phyloP scores from a whole-genome alignment of 2,113 vertebrate genomes.

The Oenanthe oenanthe region DNA sequence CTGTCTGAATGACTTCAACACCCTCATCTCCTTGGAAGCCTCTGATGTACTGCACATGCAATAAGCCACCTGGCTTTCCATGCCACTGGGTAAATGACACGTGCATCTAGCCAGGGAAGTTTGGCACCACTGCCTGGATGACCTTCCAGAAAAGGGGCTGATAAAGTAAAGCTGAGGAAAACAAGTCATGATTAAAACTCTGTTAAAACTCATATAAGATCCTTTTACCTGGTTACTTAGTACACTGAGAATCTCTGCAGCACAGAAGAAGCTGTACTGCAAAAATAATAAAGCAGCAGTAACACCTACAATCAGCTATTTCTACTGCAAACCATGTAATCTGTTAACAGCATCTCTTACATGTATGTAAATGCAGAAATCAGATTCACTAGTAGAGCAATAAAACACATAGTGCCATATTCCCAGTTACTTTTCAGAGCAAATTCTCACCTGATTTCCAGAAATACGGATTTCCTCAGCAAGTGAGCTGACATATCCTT shows the following conservation, averaged over 20 bases:
- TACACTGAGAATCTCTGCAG: neutral
- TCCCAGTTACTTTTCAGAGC: neutral
- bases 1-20: neutral
- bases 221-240: neutral
- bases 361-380: neutral
- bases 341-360: neutral
- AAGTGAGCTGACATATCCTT: neutral
- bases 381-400: neutral
- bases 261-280: neutral
- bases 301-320: neutral
- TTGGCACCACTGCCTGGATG: neutral
- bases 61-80: neutral
- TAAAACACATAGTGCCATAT: neutral
- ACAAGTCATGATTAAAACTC: neutral
- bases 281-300: neutral
- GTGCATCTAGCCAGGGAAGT: neutral
- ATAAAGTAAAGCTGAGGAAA: neutral
- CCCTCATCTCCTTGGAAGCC: neutral
- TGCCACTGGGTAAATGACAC: neutral
- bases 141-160: neutral
- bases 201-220: neutral
- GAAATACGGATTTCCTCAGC: neutral
- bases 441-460: neutral
- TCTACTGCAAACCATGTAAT: neutral
- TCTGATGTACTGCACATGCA: neutral